These are phyloP conservation scores for Ichneumon xanthorius DNA, from an alignment of 2,888 invertebrate species.

Conservation along the genomic window DNA sequence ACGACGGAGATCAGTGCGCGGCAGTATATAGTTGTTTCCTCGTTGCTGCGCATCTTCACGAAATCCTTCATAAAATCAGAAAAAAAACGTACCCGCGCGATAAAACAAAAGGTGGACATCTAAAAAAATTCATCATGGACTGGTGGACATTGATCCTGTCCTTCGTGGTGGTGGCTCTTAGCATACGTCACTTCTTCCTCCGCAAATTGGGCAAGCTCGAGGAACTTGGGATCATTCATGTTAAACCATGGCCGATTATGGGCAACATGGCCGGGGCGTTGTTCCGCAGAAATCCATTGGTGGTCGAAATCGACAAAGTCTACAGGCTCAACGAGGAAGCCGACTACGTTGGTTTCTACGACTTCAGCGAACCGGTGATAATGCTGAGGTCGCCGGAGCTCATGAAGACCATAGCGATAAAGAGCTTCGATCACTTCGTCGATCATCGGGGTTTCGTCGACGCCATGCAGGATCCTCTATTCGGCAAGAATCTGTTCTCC, in stretches of 20 bases:
- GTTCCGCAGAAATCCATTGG: constrained; percentile 49
- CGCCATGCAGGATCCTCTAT: constrained; percentile 55
- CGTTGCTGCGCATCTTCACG: neutral
- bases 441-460: constrained; percentile 58
- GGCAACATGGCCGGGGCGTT: constrained; percentile 66
- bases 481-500: constrained; percentile 61
- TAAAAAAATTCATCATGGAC: neutral
- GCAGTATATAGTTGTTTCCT: too few relatives aligned
- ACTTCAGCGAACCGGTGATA: constrained; percentile 74
- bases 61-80: neutral
- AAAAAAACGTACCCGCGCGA: neutral
- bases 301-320: constrained; percentile 21
- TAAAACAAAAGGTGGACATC: neutral
- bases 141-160: constrained; percentile 7
- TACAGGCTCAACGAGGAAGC: constrained; percentile 67
- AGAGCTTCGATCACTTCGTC: constrained; percentile 66
- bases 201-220: constrained; percentile 25
- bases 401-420: constrained; percentile 76
- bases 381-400: constrained; percentile 80
- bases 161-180: neutral
- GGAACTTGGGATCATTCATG: constrained; percentile 15
- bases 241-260: constrained; percentile 38
- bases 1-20: too few relatives aligned
- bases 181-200: neutral
- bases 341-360: constrained; percentile 76